A percentile compares a stretch with the other conserved stretches of the same genome.
Conservation (phyloP, 2,888 invertebrate genomes). For the Agrilus biguttatus region DNA sequence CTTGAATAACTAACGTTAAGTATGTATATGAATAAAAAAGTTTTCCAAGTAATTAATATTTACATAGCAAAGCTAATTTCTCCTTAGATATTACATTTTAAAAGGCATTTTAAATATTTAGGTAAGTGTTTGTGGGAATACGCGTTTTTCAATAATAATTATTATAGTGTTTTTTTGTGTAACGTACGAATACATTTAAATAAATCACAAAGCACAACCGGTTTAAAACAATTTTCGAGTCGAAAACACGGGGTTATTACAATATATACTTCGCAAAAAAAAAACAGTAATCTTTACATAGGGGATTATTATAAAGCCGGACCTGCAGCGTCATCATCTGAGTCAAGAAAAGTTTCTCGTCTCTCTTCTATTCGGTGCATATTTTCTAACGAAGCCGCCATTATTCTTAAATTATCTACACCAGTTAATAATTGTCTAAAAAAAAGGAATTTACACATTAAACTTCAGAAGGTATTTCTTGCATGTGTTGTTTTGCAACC, state of each 20-base stretch:
- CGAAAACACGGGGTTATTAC: neutral
- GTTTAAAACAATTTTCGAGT: neutral
- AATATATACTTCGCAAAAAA: neutral
- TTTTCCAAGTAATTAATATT: no score
- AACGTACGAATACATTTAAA: no score
- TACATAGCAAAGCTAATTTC: no score
- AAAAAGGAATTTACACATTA: conserved; percentile 5
- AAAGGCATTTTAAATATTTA: no score
- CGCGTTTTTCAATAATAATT: no score
- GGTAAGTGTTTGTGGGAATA: no score
- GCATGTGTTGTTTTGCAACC: no score
- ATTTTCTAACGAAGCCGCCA: conserved; percentile 48
- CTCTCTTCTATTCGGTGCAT: conserved; percentile 39
- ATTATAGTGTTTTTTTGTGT: no score
- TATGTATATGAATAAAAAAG: no score
- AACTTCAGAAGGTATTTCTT: no score
- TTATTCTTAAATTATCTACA: conserved; percentile 48
- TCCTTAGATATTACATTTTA: no score
- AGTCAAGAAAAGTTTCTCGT: conserved; percentile 33
- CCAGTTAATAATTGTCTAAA: conserved; percentile 50
- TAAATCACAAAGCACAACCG: conserved; percentile 3
- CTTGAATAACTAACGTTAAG: no score
- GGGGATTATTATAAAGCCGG: conserved; percentile 30
- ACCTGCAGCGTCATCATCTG: conserved; percentile 34
- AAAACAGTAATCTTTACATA: neutral